phyloP scores from a whole-genome alignment of 1,140 invertebrate genomes.

The Amyelois transitella region DNA sequence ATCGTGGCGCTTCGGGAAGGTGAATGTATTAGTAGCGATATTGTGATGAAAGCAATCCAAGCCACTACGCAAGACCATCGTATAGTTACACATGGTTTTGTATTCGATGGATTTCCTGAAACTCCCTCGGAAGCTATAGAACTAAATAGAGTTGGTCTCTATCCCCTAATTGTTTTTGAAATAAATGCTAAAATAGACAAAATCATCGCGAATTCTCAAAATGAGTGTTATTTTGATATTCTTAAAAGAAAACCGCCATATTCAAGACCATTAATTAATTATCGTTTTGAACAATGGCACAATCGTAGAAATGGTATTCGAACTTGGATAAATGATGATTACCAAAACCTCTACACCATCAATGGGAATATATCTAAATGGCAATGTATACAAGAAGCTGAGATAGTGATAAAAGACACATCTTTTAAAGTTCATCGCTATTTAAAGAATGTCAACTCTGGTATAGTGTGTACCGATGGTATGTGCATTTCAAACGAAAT shows the following conservation, averaged over 20 bases:
- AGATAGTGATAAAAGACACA: constrained; percentile 36
- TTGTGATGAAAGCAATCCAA: constrained; percentile 69
- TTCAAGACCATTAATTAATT: constrained; percentile 52
- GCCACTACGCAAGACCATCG: constrained; percentile 61
- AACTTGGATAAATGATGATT: constrained; percentile 69
- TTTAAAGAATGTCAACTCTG: constrained; percentile 44
- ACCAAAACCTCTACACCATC: constrained; percentile 67
- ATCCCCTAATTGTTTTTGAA: constrained; percentile 74
- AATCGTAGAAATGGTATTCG: constrained; percentile 39
- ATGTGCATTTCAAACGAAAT: constrained; percentile 71
- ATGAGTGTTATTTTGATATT: constrained; percentile 44
- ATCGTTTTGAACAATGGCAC: constrained; percentile 64
- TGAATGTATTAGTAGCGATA: constrained; percentile 45
- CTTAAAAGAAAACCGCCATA: constrained; percentile 54
- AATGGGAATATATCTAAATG: constrained; percentile 66
- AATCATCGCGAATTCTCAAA: constrained; percentile 51
- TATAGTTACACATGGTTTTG: constrained; percentile 67
- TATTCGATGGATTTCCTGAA: constrained; percentile 77
- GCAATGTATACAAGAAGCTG: constrained; percentile 64
- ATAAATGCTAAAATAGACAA: constrained; percentile 48
- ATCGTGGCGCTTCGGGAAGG: constrained; percentile 50
- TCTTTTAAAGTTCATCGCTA: constrained; percentile 48
- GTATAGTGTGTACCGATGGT: constrained; percentile 43
- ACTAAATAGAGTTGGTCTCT: constrained; percentile 64
- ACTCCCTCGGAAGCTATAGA: constrained; percentile 59